A percentile compares a stretch with the other conserved stretches of the same genome.
Evolutionary conservation across 2,113 vertebrate species (phyloP).

Genomic region (Eupsittula cactorum): DNA sequence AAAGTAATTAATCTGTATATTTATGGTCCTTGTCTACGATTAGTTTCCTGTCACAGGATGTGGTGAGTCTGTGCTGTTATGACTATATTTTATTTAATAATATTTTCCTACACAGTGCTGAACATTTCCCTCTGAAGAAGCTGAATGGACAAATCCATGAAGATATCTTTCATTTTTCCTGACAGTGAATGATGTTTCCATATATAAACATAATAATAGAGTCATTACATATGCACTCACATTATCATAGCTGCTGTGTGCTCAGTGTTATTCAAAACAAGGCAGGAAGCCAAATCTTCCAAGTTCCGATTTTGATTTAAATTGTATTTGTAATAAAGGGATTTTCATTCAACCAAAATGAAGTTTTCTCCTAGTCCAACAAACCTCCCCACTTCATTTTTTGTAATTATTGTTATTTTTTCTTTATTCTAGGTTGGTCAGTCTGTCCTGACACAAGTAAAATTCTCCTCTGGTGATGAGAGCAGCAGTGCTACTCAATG

Average conservation of each 20-base stretch:
- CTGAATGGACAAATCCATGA: slow-evolving; percentile 72
- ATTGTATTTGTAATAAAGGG: slow-evolving; percentile 73
- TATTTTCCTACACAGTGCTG: slow-evolving; percentile 45
- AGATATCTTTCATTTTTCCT: slow-evolving; percentile 74
- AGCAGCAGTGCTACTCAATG: slow-evolving; percentile 68
- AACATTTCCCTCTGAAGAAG: slow-evolving; percentile 70
- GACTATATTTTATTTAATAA: slow-evolving; percentile 55
- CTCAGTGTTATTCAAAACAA: slow-evolving; percentile 58
- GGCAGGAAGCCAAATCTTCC: slow-evolving; percentile 58
- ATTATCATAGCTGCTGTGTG: slow-evolving; percentile 42
- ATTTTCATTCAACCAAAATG: slow-evolving; percentile 77
- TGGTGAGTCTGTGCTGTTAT: slow-evolving; percentile 1
- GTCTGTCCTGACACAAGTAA: slow-evolving; percentile 50
- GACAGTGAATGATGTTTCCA: slow-evolving; percentile 72
- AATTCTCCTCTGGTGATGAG: slow-evolving; percentile 67
- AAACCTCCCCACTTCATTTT: slow-evolving; percentile 35
- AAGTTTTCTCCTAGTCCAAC: slow-evolving; percentile 58
- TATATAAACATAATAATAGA: slow-evolving; percentile 76
- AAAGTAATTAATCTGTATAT: slow-evolving; percentile 52
- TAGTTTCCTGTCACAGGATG: slow-evolving; percentile 1
- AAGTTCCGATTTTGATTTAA: slow-evolving; percentile 72
- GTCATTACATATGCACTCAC: slow-evolving; percentile 70
- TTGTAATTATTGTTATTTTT: slow-evolving; percentile 50
- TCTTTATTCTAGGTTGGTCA: slow-evolving; percentile 68
- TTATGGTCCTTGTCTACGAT: slow-evolving; percentile 5